Base-by-base conservation (phyloP, 2,888 invertebrate genomes). In the Fabriciana adippe region DNA sequence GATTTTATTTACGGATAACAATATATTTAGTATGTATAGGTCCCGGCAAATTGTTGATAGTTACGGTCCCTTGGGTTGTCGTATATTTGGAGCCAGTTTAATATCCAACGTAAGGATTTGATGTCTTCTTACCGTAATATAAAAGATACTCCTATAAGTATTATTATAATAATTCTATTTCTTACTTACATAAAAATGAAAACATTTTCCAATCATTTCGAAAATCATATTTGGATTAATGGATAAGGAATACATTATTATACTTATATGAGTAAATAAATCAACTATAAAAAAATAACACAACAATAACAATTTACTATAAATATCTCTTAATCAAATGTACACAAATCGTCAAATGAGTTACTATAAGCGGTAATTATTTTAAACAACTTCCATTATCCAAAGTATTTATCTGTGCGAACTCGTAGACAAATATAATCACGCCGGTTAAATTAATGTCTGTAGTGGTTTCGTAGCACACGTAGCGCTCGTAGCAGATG, bases 401-500 rank as follows among this genome's bases (percentile, higher is more conserved):
- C 41, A 45, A 55, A 55, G 31, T 64, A 50, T 50, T 51, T 35
- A 15, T 61, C n/a, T 13, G 21, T 45, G 41, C 45, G 35, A 50
- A 48, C 31, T 65, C 54, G 50, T 56, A 68, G 54, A 66, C 50
- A 70, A 68, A 64, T 61, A 55, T 51, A 61, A 56, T 68, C 55
- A 66, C 61, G 48, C 16, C 54, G 60, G 56, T 56, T 61, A 55
- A 62, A 62, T 71, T 64, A 62, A 57, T 67, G 13, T 47, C 35
- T 55, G 64, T 69, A 65, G 70, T 45, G 55, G n/a, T 66, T 62
- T 64, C 68, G 64, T 68, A 68, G 62, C 69, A 55, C 18, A 57
- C 67, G 68, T 68, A 71, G 61, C 65, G 56, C 55, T 65, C 66
- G 72, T 72, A 74, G 74, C 72, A 62, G 73, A 82, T 82, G 78